Base-by-base conservation (phyloP, 2,113 vertebrate species). In the Elephas maximus region DNA sequence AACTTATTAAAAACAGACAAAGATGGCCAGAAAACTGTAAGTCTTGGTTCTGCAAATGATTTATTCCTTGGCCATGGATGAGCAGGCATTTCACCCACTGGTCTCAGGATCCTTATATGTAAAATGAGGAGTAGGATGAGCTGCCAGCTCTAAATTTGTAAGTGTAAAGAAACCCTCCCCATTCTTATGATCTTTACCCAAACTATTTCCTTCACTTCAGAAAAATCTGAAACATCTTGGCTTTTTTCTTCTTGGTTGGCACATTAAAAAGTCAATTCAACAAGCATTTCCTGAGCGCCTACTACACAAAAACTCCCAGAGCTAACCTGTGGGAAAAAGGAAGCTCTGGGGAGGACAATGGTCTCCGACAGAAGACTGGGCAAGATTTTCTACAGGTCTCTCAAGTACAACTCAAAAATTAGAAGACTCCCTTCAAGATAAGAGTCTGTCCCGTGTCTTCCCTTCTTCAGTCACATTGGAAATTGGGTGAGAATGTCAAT, bases 21-120 rank as follows among this genome's bases (percentile, higher is more conserved):
- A 98, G 96, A 98, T 98, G 97, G 96, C 97, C 97, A 98, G 98
- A 98, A 98, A 98, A 96, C 63, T 94, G 96, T 90, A 98, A 78
- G 30, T 24, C 77, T 24, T 79, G 12, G 4, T 24, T 85, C 37
- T 78, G 28, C 57, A 65, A 60, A 65, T 45, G 15, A 21, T 37
- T 41, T 71, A 2, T 10, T 28, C 21, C 18, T 53, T 30, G 51
- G 62, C 4, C 57, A n/a, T 48, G 14, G 48, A 37, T 0, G 3
- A 63, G 33, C 12, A 80, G 53, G 41, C 37, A 33, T 5, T 87
- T 77, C 4, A 41, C 14, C 45, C 63, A 7, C 17, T 30, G 23
- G 6, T 76, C 79, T 90, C 76, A 82, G 71, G 33, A 73, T 65
- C 21, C 23, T 20, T 6, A 1, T 8, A 26, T 2, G 1, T 63